phyloP scores from a whole-genome alignment of 2,888 invertebrate genomes.

The Cheilosia scutellata region DNA sequence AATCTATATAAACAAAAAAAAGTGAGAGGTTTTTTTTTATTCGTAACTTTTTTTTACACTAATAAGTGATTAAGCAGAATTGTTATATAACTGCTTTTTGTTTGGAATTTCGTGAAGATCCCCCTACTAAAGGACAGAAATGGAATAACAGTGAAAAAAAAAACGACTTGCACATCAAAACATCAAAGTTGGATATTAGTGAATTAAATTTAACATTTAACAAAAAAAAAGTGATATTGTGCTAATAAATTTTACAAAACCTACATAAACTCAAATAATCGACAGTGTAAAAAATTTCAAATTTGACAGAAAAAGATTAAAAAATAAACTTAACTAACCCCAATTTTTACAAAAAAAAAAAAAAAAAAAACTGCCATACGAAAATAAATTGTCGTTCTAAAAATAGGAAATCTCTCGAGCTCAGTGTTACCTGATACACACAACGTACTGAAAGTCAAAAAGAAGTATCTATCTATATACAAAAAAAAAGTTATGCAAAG shows the following conservation, averaged over 20 bases:
- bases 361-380: slow-evolving; percentile 27
- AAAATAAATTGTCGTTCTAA: slow-evolving; percentile 76
- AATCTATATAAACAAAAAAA: slow-evolving; percentile 2
- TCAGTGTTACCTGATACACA: slow-evolving; percentile 80
- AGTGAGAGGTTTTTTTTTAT: slow-evolving; percentile 40
- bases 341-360: slow-evolving; percentile 46
- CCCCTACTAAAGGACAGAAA: slow-evolving; percentile 38
- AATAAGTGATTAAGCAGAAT: slow-evolving; percentile 32
- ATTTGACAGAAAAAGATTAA: slow-evolving; percentile 11
- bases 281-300: slow-evolving; percentile 25
- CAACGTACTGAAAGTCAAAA: slow-evolving; percentile 61
- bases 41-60: slow-evolving; percentile 27
- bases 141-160: slow-evolving; percentile 64
- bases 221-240: slow-evolving; percentile 13
- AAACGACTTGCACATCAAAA: not conserved
- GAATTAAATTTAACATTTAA: slow-evolving; percentile 36
- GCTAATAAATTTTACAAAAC: not conserved
- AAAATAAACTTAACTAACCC: slow-evolving; percentile 37
- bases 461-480: slow-evolving; percentile 28
- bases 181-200: slow-evolving; percentile 19
- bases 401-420: slow-evolving; percentile 78
- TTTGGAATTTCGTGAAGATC: slow-evolving; percentile 32
- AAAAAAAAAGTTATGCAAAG: slow-evolving; percentile 69
- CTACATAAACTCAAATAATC: slow-evolving; percentile 8
- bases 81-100: slow-evolving; percentile 50